phyloP scores from a whole-genome alignment of 2,113 vertebrate genomes.

The Cynopterus brachyotis region DNA sequence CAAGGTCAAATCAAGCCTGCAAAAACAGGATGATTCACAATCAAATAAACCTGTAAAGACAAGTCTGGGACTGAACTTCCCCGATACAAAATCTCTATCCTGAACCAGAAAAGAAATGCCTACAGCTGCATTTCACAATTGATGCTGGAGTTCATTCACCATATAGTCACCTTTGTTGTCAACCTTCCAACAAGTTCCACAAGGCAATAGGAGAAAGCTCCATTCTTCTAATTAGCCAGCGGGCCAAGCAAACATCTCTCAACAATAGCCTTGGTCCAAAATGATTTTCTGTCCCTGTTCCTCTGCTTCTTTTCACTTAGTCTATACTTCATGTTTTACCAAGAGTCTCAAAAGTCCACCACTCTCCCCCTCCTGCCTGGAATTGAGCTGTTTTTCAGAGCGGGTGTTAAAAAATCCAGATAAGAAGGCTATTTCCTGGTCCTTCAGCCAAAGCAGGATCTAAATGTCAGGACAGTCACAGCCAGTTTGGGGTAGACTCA shows the following conservation, averaged over 20 bases:
- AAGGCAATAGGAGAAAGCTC: background rate
- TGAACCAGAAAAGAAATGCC: background rate
- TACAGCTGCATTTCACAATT: background rate
- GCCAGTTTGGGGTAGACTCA: background rate
- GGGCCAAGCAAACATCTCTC: background rate
- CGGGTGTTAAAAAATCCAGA: background rate
- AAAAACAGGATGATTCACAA: background rate
- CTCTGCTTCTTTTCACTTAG: background rate
- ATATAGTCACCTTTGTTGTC: background rate
- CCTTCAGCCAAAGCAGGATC: background rate
- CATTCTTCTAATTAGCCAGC: background rate
- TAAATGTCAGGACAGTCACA: background rate
- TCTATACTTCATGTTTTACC: background rate
- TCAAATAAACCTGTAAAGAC: background rate
- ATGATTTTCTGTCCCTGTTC: background rate
- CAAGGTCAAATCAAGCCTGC: background rate
- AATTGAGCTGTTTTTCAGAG: background rate
- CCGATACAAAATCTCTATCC: background rate
- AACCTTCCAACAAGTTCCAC: background rate
- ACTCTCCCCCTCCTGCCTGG: background rate
- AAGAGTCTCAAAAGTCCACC: background rate
- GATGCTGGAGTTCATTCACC: background rate
- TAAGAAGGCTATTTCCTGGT: background rate
- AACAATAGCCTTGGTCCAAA: background rate
- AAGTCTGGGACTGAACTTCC: background rate